These are phyloP conservation scores for Drosophila nasuta DNA, from an alignment of 1,140 invertebrate species.

Conservation along the genomic window DNA sequence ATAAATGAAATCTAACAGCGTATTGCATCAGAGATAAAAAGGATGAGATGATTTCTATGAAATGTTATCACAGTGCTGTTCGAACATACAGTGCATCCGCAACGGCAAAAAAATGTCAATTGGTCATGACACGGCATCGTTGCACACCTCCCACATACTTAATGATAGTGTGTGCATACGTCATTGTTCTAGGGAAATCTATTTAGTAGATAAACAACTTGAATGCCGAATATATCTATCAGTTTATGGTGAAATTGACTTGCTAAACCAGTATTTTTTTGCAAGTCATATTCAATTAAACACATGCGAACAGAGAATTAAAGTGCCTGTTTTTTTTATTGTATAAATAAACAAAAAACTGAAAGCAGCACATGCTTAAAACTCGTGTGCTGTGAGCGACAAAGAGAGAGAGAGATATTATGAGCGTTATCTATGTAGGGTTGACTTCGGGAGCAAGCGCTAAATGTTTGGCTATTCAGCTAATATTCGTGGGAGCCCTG, in stretches of 20 bases:
- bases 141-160: neutral
- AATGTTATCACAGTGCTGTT: neutral
- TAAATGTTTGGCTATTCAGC: conserved; percentile 1
- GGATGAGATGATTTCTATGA: neutral
- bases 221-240: neutral
- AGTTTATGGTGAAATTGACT: conserved; percentile 54
- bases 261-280: conserved; percentile 13
- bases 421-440: neutral
- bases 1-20: neutral
- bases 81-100: neutral
- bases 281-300: conserved; percentile 63
- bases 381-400: conserved; percentile 12
- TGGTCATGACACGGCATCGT: conserved; percentile 1
- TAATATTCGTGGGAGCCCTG: conserved; percentile 5
- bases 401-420: neutral
- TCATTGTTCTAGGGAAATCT: conserved; percentile 66
- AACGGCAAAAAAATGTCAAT: neutral
- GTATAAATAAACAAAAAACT: conserved; percentile 10
- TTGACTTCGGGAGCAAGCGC: neutral
- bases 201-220: conserved; percentile 21
- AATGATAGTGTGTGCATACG: conserved; percentile 21
- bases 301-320: conserved; percentile 14
- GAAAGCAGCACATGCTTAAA: conserved; percentile 13
- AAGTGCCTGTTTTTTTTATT: conserved; percentile 13
- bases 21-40: conserved; percentile 49